phyloP scores from a whole-genome alignment of 2,888 invertebrate genomes.

The Thumatha senex region DNA sequence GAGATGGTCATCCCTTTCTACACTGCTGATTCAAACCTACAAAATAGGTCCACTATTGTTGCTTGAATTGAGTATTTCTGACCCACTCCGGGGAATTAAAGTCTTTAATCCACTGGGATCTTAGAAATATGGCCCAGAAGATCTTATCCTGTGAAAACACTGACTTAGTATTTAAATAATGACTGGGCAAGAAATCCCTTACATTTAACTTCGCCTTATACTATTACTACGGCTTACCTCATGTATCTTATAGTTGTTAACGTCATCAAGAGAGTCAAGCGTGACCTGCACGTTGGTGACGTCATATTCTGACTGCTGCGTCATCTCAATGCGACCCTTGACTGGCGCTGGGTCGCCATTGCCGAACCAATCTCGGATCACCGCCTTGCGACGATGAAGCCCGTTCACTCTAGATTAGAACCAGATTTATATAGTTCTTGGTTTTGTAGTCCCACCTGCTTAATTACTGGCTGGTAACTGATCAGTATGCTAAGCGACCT shows the following conservation, averaged over 20 bases:
- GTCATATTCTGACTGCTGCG: conserved; percentile 94
- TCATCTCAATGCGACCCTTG: conserved; percentile 90
- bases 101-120: too few relatives aligned
- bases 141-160: not conserved
- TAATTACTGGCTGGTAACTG: not conserved
- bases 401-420: conserved; percentile 85
- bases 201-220: too few relatives aligned
- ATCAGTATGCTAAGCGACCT: not conserved
- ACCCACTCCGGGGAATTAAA: too few relatives aligned
- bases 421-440: too few relatives aligned
- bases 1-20: too few relatives aligned
- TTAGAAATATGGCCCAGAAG: too few relatives aligned
- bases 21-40: too few relatives aligned
- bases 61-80: too few relatives aligned
- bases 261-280: conserved; percentile 87
- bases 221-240: conserved; percentile 79
- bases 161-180: not conserved
- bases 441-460: not conserved
- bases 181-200: too few relatives aligned
- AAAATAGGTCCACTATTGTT: too few relatives aligned
- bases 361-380: conserved; percentile 94
- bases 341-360: conserved; percentile 87
- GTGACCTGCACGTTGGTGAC: conserved; percentile 90
- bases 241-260: conserved; percentile 92
- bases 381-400: conserved; percentile 91